Evolutionary conservation across 2,888 invertebrate species (phyloP).

Genomic region (Gerris lacustris): DNA sequence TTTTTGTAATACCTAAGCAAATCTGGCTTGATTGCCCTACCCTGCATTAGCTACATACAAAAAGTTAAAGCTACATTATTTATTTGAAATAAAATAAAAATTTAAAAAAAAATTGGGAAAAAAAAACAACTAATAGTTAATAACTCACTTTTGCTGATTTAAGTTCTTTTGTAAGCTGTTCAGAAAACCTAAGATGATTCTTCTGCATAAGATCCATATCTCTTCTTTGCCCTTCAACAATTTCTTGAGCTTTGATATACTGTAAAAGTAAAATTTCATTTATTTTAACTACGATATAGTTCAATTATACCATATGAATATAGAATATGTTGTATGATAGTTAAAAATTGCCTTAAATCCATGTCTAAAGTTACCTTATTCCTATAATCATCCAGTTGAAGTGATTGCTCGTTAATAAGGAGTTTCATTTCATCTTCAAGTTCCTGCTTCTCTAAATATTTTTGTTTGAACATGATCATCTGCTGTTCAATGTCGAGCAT

Average conservation of each 20-base stretch:
- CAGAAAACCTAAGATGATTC: slow-evolving; percentile 56
- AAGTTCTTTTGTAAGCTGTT: slow-evolving; percentile 58
- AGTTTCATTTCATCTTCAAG: slow-evolving; percentile 39
- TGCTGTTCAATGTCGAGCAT: slow-evolving; percentile 50
- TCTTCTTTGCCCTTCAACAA: slow-evolving; percentile 55
- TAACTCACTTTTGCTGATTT: slow-evolving; percentile 47
- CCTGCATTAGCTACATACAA: too few species aligned
- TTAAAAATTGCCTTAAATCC: neutral
- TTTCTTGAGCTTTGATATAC: slow-evolving; percentile 54
- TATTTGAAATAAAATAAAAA: too few species aligned
- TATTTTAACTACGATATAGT: neutral
- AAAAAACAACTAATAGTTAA: neutral
- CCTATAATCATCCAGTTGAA: slow-evolving; percentile 55
- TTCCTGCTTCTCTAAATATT: slow-evolving; percentile 47
- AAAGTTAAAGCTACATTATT: too few species aligned
- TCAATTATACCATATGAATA: neutral
- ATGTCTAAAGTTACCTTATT: slow-evolving; percentile 42
- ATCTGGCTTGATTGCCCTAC: too few species aligned
- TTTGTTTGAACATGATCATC: slow-evolving; percentile 42
- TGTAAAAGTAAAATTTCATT: slow-evolving; percentile 25
- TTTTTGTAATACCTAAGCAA: too few species aligned
- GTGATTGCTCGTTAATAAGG: slow-evolving; percentile 51
- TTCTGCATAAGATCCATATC: slow-evolving; percentile 59
- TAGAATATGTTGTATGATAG: neutral
- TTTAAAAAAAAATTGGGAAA: too few species aligned